Conservation (phyloP, 2,113 vertebrate genomes). For the Pandion haliaetus region DNA sequence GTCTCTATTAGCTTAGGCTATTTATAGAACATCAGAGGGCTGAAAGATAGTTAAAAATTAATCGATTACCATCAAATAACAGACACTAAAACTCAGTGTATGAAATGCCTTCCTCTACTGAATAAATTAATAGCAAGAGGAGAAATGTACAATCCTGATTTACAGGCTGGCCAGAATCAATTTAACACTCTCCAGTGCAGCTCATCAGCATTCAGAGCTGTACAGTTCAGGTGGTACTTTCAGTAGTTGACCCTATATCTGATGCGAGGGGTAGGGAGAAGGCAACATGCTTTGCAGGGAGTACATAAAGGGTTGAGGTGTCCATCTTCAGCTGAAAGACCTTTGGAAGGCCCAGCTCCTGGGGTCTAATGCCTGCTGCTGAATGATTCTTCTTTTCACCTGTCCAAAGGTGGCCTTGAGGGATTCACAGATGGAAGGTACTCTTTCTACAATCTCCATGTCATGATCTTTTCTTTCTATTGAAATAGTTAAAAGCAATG, state of each 20-base stretch:
- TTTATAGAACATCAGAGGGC: constrained; percentile 66
- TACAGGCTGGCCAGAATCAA: background rate
- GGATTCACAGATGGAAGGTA: background rate
- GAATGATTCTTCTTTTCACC: background rate
- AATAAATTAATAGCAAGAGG: background rate
- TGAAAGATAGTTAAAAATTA: constrained; percentile 66
- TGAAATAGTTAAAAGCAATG: background rate
- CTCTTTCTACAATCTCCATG: background rate
- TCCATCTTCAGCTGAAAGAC: background rate
- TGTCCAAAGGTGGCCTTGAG: background rate
- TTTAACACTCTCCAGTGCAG: background rate
- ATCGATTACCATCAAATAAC: constrained; percentile 62
- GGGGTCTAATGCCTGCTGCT: background rate
- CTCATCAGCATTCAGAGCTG: background rate
- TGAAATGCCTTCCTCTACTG: constrained; percentile 23
- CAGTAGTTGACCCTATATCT: background rate
- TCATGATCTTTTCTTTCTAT: background rate
- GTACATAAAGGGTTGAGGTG: background rate
- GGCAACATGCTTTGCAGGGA: background rate
- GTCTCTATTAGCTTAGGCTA: constrained; percentile 66
- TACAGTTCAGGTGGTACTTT: background rate
- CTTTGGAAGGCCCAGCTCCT: background rate
- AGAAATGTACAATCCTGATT: background rate
- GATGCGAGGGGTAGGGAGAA: background rate
- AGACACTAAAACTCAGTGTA: constrained; percentile 27